Percentiles rank a stretch among this genome's conserved stretches.
phyloP scores from a whole-genome alignment of 2,113 vertebrate genomes.

The Periophthalmodon schlosseri region DNA sequence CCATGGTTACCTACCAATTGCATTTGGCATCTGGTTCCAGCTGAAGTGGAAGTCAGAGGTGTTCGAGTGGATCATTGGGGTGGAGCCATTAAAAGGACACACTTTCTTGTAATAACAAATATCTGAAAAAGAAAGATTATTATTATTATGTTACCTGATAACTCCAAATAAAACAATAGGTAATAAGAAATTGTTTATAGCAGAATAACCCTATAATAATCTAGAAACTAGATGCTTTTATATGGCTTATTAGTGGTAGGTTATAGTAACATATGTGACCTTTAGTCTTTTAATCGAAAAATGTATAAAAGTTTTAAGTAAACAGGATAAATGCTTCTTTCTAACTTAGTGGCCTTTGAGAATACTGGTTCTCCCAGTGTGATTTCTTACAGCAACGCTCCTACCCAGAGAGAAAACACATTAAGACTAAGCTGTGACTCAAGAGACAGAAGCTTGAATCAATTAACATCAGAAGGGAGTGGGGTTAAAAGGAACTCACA shows the following conservation, averaged over 20 bases:
- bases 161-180: not conserved
- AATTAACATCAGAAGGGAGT: conserved; percentile 20
- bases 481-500: conserved; percentile 82
- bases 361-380: not conserved
- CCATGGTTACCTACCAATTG: conserved; percentile 85
- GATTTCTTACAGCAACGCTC: conserved; percentile 25
- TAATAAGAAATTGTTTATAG: no score
- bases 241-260: not conserved
- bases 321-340: not conserved
- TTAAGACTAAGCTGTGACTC: conserved; percentile 17
- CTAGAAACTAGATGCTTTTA: not conserved
- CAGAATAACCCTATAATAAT: not conserved
- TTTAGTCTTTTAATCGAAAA: not conserved
- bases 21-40: conserved; percentile 98
- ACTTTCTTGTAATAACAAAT: conserved; percentile 96
- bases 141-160: not conserved
- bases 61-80: conserved; percentile 91
- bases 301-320: not conserved
- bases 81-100: conserved; percentile 91
- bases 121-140: conserved; percentile 73
- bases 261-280: not conserved
- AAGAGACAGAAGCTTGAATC: conserved; percentile 16
- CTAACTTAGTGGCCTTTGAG: conserved; percentile 8
- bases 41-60: conserved; percentile 96
- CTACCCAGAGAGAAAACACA: conserved; percentile 6